Evolutionary conservation across 1,140 invertebrate species (phyloP), one percentile per base, ranked within the genome.

Genomic region (Odontomachus brunneus): DNA sequence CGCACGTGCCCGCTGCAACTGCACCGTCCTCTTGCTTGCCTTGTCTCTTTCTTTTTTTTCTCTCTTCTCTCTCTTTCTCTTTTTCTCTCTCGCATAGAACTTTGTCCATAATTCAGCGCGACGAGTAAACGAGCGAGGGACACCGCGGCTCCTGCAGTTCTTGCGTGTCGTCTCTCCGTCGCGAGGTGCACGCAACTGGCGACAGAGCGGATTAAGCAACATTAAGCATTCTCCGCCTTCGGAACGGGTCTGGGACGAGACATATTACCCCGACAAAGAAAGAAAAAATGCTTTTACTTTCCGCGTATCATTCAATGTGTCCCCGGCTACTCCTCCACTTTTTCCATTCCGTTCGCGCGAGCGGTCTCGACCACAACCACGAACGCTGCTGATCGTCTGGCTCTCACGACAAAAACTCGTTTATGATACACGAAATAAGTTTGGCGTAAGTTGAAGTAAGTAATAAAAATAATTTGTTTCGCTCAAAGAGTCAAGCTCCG

Each of bases 61-160:
- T 12, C 48, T 12, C 33, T 49, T 63, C 15, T 11, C 38, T 44
- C 49, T 26, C 48, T 26, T 11, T 51, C 44, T 12, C 53, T 9
- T 24, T 38, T 57, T 17, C 53, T 60, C 51, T 24, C 22, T 29
- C 26, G 49, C 55, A 71, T 3, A 17, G 7, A 44, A 44, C 51
- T 76, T 72, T 55, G 19, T 88, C 24, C 65, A 88, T 88, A 84
- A 88, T 88, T 87, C 76, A 88, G 22, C 26, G 17, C 0, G 55
- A 29, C 44, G 26, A 49, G 44, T 33, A 57, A n/a, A 69, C 65
- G 53, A 78, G 63, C 29, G 62, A 67, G 63, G 49, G 63, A 80
- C 38, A 44, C 5, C 22, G 53, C 33, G 24, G 29, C 33, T 22
- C 44, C 29, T 24, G 38, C 33, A 14, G n/a, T 29, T 65, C 38